Percentiles rank a stretch among this genome's conserved stretches.
These are phyloP conservation scores for Spheniscus mendiculus DNA, from an alignment of 2,113 vertebrate genomes.

Conservation along the genomic window DNA sequence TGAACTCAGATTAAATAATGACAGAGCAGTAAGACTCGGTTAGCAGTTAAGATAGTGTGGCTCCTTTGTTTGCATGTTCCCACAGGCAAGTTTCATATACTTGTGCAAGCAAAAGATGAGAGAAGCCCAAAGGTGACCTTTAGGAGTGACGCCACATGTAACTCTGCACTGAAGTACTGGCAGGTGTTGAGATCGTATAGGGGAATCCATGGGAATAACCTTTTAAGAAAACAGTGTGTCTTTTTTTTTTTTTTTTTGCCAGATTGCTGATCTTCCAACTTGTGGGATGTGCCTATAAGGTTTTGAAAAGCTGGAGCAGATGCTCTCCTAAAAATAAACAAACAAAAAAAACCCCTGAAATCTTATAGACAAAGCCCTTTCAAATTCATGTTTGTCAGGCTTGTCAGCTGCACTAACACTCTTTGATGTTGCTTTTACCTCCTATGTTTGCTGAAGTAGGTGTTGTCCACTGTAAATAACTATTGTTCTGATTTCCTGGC, in stretches of 20 bases:
- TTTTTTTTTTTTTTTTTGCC: not conserved
- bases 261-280: not conserved
- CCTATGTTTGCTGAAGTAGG: not conserved
- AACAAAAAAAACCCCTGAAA: not conserved
- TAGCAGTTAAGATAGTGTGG: not conserved
- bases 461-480: conserved; percentile 8
- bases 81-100: not conserved
- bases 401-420: conserved; percentile 29
- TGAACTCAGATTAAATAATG: not conserved
- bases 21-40: not conserved
- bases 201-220: not conserved
- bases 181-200: not conserved
- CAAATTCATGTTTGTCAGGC: not conserved
- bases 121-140: not conserved
- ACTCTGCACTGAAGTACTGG: not conserved
- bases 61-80: not conserved
- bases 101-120: not conserved
- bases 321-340: not conserved
- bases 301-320: not conserved
- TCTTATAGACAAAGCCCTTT: not conserved
- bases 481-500: conserved; percentile 19
- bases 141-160: not conserved
- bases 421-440: conserved; percentile 20
- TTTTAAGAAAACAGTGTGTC: not conserved
- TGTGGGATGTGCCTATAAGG: not conserved